Base-by-base conservation (phyloP, 2,888 invertebrate genomes). In the Endomychus coccineus region DNA sequence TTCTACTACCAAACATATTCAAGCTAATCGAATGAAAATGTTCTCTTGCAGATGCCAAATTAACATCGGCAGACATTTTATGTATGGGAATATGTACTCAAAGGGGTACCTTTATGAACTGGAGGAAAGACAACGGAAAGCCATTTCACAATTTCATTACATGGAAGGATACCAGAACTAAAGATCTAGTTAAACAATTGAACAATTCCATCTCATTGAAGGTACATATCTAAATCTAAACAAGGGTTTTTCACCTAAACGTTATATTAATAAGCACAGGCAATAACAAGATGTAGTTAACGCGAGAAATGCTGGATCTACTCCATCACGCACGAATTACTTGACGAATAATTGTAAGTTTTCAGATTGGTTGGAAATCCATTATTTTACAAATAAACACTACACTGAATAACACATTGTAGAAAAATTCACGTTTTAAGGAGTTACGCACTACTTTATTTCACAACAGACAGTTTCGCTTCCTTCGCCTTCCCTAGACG, bases 21-120 rank as follows among this genome's bases (percentile, higher is more conserved):
- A 13, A n/a, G n/a, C n/a, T n/a, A n/a, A 19, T 19, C n/a, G 21
- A 19, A 19, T n/a, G 6, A 19, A 7, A 19, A 7, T n/a, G 42
- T n/a, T n/a, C n/a, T 40, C 45, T 66, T 65, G 17, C 61, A 91
- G 92, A 77, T 68, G 83, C 86, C 4, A 69, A 71, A 27, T 58
- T 92, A 23, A 67, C 69, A 25, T 70, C 81, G 1, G 62, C 64
- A 7, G 75, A 85, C 50, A 77, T 95, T 16, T 76, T 75, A 16
- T 84, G 86, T 34, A 68, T 97, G 56, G 80, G 77, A 11, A 71
- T 83, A 39, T 72, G 78, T 2, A 74, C 75, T 9, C 79, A 78
- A 58, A 61, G 83, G 41, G 70, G 71, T 35, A 76, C 79, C 3
- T 80, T 81, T 57, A 67, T 77, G 5, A 75, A 75, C 5, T 83